Evolutionary conservation across 2,888 invertebrate species (phyloP).

Genomic region (Seladonia tumulorum): DNA sequence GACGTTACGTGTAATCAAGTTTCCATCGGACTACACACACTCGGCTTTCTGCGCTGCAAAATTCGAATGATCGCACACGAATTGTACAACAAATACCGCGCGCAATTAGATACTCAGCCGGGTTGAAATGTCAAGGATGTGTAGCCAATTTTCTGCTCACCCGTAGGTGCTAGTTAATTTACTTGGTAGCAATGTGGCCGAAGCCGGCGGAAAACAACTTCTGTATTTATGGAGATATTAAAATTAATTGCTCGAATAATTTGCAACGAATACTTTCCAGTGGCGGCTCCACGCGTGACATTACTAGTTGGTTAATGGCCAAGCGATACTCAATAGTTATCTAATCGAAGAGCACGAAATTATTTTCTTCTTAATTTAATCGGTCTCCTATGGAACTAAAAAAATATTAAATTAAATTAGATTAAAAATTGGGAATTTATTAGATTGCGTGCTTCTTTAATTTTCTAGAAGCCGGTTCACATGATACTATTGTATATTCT

Average conservation of each 20-base stretch:
- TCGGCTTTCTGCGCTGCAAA: conserved; percentile 4
- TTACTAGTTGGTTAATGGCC: not conserved
- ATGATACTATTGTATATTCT: no score
- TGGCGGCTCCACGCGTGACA: not conserved
- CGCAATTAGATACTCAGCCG: not conserved
- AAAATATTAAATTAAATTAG: no score
- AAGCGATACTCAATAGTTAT: not conserved
- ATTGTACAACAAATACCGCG: not conserved
- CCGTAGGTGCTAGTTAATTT: not conserved
- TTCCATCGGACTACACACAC: conserved; percentile 25
- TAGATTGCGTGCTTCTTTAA: no score
- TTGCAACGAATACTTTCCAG: not conserved
- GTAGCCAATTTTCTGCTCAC: not conserved
- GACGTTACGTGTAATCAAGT: conserved; percentile 57
- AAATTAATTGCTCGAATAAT: not conserved
- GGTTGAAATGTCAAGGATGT: not conserved
- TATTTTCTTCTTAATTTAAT: not conserved
- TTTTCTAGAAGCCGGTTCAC: no score
- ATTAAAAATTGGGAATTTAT: no score
- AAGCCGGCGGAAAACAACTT: not conserved
- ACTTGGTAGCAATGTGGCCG: not conserved
- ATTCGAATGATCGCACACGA: not conserved
- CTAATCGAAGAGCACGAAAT: not conserved
- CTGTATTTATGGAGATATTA: not conserved
- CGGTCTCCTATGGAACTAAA: not conserved